Evolutionary conservation across 30 jellyfish, hydroid and myxozoan genomes (phyloP), one percentile per base, ranked within the genome.

Genomic region (Chrysaora quinquecirrha): DNA sequence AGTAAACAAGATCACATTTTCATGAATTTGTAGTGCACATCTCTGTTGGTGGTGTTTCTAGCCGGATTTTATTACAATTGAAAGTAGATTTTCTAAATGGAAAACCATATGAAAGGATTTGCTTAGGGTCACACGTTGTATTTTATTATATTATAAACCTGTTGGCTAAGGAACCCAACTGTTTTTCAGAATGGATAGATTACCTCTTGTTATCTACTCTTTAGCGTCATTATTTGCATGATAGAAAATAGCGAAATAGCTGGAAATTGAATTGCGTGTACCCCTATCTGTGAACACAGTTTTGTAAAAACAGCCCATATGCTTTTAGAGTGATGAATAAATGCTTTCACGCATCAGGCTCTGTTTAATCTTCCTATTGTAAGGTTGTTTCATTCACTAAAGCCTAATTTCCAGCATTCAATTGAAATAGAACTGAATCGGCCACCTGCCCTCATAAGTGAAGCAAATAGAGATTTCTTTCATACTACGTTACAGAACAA

Each of bases 391-490:
- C 88, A 77, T 27, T 64, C 46, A 79, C 75, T 31, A 80, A 80
- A 80, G 72, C 90, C 72, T 73, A 69, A 80, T 80, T 66, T 66
- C 90, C 68, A 52, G 65, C 50, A 80, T 80, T 52, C 84, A 80
- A 67, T 80, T 71, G 73, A 34, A 80, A 80, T 84, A 19, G 75
- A 21, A 47, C 83, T 68, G 60, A 64, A 64, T 64, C 58, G 46
- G 78, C 90, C 90, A 80, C 90, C 90, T 80, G 90, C 72, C 90
- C 84, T 67, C 84, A 75, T 34, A 77, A 80, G 84, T 80, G 72
- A 65, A 64, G 90, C 65, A 67, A 56, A 80, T 80, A 80, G 68
- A 71, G 80, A 43, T 48, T 80, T 48, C 64, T 61, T 34, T 21
- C 50, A 14, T 25, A 72, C 82, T n/a, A 28, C 63, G 30, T 23